Evolutionary conservation across 2,888 invertebrate species (phyloP), one percentile per base, ranked within the genome.

Genomic region (Scaptomyza tumidula): DNA sequence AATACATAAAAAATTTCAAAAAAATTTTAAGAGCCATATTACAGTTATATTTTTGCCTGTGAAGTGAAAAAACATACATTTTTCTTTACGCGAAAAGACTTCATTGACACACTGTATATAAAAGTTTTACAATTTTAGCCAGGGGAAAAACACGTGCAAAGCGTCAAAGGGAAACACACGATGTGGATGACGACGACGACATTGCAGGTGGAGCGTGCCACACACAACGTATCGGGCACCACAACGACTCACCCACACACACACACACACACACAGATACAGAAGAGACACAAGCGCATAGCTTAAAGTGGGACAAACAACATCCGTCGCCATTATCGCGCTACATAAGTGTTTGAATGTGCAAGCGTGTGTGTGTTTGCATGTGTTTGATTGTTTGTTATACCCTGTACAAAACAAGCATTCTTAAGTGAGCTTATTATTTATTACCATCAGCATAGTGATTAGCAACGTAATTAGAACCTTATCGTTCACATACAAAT

Each of bases 81-180:
- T n/a, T n/a, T n/a, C n/a, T n/a, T n/a, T n/a, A n/a, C n/a, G n/a
- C n/a, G n/a, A n/a, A n/a, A n/a, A n/a, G n/a, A n/a, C n/a, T n/a
- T n/a, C n/a, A n/a, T n/a, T n/a, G n/a, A n/a, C n/a, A n/a, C n/a
- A n/a, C n/a, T n/a, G n/a, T n/a, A 70, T 69, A 63, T 76, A 79
- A 88, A 83, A 88, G 80, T 88, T 88, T 88, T 88, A 86, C 82
- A 88, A 88, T 83, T 88, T 88, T 69, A 86, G 60, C 59, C 69
- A 62, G 82, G 80, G 68, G 80, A 71, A 78, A 87, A 86, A 82
- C 88, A 83, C 88, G 86, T 79, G 80, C 86, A 86, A 71, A 73
- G 80, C 86, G 70, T 88, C 82, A 83, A 88, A 85, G 81, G 71
- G 85, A 72, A 6, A 72, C 14, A 72, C 49, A 49, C 49, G 49